Evolutionary conservation across 2,888 invertebrate species (phyloP).

Genomic region (Drosophila nr. fundita): DNA sequence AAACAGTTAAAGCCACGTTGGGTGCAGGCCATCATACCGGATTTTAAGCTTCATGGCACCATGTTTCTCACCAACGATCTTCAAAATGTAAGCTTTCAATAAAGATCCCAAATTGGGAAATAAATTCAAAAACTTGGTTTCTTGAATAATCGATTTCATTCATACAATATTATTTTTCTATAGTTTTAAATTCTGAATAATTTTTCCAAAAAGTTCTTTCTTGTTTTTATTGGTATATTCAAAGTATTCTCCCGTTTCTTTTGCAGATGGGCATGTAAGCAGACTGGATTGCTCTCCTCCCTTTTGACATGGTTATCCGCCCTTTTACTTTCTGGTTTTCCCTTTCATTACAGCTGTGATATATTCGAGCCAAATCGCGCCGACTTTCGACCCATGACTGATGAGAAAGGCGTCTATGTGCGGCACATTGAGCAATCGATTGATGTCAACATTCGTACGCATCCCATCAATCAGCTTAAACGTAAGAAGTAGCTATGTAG

Average conservation of each 20-base stretch:
- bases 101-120: neutral
- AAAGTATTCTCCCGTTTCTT: neutral
- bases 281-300: neutral
- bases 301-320: neutral
- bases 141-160: neutral
- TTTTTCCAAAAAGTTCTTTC: neutral
- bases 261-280: conserved; percentile 75
- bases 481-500: conserved; percentile 75
- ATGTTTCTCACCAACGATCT: conserved; percentile 92
- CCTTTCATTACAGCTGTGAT: conserved; percentile 87
- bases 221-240: neutral
- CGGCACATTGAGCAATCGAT: conserved; percentile 94
- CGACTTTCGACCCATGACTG: conserved; percentile 92
- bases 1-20: conserved; percentile 89
- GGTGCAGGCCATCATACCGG: conserved; percentile 92
- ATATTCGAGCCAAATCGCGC: conserved; percentile 93
- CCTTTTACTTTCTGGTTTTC: conserved; percentile 54
- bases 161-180: neutral
- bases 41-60: conserved; percentile 92
- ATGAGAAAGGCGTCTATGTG: conserved; percentile 91
- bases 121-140: neutral
- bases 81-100: conserved; percentile 88
- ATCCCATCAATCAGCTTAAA: conserved; percentile 85
- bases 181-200: neutral
- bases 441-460: conserved; percentile 92